Evolutionary conservation across 1,140 invertebrate species (phyloP), one percentile per base, ranked within the genome.

Genomic region (Hylyphantes graminicola): DNA sequence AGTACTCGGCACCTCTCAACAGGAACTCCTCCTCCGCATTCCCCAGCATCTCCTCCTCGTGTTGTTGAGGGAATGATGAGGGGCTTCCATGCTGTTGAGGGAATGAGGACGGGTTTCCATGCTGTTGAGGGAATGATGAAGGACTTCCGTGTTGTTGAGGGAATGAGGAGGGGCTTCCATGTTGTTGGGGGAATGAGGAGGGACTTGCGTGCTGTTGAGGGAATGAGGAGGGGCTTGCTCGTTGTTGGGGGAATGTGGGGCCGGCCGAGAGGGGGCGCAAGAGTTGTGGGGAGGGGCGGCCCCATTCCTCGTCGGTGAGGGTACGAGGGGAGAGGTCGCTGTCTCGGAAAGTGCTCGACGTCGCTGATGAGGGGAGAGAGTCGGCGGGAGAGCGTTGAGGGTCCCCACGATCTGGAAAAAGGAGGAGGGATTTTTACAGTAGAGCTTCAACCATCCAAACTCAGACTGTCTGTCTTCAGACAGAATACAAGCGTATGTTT

Each of bases 1-100:
- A 85, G 63, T 85, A 85, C 68, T 85, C 82, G 9, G 77, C 74
- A 2, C 82, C 74, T 35, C 82, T 85, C n/a, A 85, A 53, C 55
- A 85, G 53, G 73, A 85, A 77, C 21, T 85, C 82, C 17, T 73
- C 76, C 13, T 73, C 76, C 21, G 63, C 70, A 48, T 77, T 74
- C 10, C 82, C 82, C 8, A 63, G 65, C 7, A 63, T 74, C 35
- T 85, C 82, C 1, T 85, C 73, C 21, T 67, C 70, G 8, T 53
- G 63, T 5, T 48, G 50, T 53, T 35, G 48, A 7, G 55, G 53
- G 57, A 54, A 48, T 2, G 70, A 53, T 11, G 70, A 74, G 12
- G 78, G 63, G 17, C 78, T 81, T 3, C 19, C 48, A 48, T 15
- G 61, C 7, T 19, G 15, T 35, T 64, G 61, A 12, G 10, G 35